phyloP scores from a whole-genome alignment of 2,113 vertebrate genomes.

The Nerophis lumbriciformis region DNA sequence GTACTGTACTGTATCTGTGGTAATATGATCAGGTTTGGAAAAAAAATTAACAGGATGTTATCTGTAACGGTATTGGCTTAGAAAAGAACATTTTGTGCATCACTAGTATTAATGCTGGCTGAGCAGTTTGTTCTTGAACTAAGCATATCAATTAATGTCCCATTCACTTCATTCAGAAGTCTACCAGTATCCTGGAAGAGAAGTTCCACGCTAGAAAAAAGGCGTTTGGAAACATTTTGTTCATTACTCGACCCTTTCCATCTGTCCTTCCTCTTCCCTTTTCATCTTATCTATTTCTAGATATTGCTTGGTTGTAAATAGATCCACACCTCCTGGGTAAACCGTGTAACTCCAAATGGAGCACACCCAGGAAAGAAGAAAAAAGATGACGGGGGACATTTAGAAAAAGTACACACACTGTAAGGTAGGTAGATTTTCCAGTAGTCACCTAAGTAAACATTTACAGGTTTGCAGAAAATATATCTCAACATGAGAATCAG shows the following conservation, averaged over 20 bases:
- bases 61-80: too few relatives aligned
- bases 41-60: too few relatives aligned
- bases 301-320: slow-evolving; percentile 2
- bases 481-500: slow-evolving; percentile 8
- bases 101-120: too few relatives aligned
- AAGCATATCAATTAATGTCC: too few relatives aligned
- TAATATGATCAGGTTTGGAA: too few relatives aligned
- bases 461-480: slow-evolving; percentile 11
- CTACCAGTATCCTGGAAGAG: neutral
- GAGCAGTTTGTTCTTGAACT: too few relatives aligned
- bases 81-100: too few relatives aligned
- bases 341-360: slow-evolving; percentile 16
- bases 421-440: slow-evolving; percentile 1
- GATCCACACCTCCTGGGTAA: slow-evolving; percentile 13
- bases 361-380: slow-evolving; percentile 3
- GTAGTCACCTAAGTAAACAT: neutral
- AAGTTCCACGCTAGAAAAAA: neutral
- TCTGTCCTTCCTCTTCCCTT: neutral
- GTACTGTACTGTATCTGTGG: too few relatives aligned
- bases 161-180: neutral
- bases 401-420: slow-evolving; percentile 12
- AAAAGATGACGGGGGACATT: slow-evolving; percentile 12
- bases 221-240: neutral
- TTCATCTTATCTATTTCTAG: neutral
- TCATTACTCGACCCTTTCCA: neutral